These are phyloP conservation scores for Lacerta agilis DNA, from an alignment of 2,797 vertebrate species.

Conservation along the genomic window DNA sequence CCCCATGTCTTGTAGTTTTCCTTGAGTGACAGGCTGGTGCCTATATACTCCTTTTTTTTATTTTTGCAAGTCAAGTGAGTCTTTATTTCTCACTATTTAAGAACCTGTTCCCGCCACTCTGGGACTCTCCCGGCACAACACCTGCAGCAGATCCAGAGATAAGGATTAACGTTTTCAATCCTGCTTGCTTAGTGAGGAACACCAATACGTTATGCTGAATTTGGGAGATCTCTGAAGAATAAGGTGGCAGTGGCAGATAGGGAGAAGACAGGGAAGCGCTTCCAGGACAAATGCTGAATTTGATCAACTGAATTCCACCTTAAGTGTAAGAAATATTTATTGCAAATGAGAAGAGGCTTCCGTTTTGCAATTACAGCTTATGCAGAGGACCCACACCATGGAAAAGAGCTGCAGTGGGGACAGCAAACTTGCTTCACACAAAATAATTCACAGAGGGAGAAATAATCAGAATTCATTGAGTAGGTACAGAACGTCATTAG, in stretches of 20 bases:
- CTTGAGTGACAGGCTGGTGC: conserved; percentile 38
- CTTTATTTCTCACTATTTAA: conserved; percentile 40
- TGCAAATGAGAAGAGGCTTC: conserved; percentile 43
- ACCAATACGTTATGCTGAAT: conserved; percentile 62
- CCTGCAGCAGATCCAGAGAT: conserved; percentile 36
- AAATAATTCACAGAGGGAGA: no score
- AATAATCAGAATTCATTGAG: no score
- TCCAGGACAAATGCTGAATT: conserved; percentile 47
- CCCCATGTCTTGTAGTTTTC: background rate
- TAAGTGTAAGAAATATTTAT: conserved; percentile 45
- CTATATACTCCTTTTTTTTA: conserved; percentile 15
- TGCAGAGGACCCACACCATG: conserved; percentile 15
- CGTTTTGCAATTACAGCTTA: conserved; percentile 52
- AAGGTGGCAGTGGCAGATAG: background rate
- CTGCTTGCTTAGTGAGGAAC: conserved; percentile 64
- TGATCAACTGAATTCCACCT: conserved; percentile 52
- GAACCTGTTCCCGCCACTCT: conserved; percentile 32
- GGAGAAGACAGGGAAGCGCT: conserved; percentile 34
- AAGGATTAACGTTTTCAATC: conserved; percentile 45
- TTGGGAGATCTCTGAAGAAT: conserved; percentile 50
- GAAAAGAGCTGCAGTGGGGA: background rate
- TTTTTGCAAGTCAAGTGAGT: conserved; percentile 43
- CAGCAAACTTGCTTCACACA: background rate
- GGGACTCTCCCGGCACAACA: conserved; percentile 19
- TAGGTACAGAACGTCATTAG: no score